These are phyloP conservation scores for Campoletis raptor DNA, from an alignment of 2,888 invertebrate genomes.

Conservation along the genomic window DNA sequence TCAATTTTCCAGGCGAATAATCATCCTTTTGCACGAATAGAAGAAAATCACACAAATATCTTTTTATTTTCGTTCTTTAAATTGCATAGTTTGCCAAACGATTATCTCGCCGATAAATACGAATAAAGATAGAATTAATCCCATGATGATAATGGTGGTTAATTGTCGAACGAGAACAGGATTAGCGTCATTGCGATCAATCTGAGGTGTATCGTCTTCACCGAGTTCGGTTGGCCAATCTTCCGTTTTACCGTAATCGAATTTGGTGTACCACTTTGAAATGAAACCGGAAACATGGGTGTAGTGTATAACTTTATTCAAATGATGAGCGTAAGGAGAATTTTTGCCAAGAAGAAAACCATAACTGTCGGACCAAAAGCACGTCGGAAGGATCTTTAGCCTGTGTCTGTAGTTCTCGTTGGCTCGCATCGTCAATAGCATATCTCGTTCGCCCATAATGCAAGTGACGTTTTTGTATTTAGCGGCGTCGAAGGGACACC, in stretches of 20 bases:
- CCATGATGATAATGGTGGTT: constrained; percentile 13
- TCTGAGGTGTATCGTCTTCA: neutral
- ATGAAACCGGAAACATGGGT: neutral
- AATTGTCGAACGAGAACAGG: constrained; percentile 7
- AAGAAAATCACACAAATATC: too few species aligned
- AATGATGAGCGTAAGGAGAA: neutral
- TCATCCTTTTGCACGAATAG: too few species aligned
- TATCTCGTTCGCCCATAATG: constrained; percentile 1
- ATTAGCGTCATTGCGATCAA: neutral
- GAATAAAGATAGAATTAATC: neutral
- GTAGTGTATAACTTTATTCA: neutral
- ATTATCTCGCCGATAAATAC: constrained; percentile 42
- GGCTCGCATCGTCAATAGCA: neutral
- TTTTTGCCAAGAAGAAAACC: constrained; percentile 12
- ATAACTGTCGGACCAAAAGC: constrained; percentile 19
- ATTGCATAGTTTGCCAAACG: neutral
- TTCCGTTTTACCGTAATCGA: neutral
- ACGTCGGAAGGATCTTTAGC: neutral
- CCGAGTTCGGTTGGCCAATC: neutral
- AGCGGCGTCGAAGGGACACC: neutral
- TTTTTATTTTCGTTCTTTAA: neutral
- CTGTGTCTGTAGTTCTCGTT: neutral
- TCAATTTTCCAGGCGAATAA: too few species aligned
- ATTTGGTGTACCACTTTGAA: neutral
- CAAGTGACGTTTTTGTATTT: constrained; percentile 15